Conservation (phyloP, 2,113 vertebrate species). For the Felis catus region DNA sequence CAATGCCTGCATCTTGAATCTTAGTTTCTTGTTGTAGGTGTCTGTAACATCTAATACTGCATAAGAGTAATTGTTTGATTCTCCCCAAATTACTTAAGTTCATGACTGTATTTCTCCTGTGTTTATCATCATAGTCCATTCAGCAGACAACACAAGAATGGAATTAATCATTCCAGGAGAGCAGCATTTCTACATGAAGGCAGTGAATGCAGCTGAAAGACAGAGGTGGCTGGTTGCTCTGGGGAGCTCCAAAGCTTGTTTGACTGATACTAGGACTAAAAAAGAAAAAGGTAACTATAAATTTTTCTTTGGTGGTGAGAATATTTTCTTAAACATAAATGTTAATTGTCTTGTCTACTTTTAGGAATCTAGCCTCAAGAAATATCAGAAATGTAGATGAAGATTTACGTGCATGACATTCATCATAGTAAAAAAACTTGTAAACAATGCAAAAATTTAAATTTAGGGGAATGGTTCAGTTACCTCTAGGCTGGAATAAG, state of each 20-base stretch:
- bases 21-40: background rate
- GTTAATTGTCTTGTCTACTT: background rate
- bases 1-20: background rate
- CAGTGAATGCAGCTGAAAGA: constrained; percentile 90
- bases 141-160: constrained; percentile 90
- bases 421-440: background rate
- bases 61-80: background rate
- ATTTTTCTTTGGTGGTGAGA: background rate
- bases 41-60: background rate
- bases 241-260: constrained; percentile 91
- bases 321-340: background rate
- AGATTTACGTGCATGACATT: background rate
- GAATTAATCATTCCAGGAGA: constrained; percentile 91
- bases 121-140: constrained; percentile 82
- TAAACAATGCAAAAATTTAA: constrained; percentile 10
- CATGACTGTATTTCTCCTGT: background rate
- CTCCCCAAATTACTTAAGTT: background rate
- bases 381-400: background rate
- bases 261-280: constrained; percentile 89
- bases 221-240: constrained; percentile 91
- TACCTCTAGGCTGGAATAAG: background rate
- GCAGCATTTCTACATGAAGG: constrained; percentile 92
- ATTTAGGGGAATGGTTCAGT: background rate
- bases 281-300: constrained; percentile 89
- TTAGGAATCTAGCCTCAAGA: background rate